Conservation (phyloP, 2,888 invertebrate genomes). For the Crematogaster levior region DNA sequence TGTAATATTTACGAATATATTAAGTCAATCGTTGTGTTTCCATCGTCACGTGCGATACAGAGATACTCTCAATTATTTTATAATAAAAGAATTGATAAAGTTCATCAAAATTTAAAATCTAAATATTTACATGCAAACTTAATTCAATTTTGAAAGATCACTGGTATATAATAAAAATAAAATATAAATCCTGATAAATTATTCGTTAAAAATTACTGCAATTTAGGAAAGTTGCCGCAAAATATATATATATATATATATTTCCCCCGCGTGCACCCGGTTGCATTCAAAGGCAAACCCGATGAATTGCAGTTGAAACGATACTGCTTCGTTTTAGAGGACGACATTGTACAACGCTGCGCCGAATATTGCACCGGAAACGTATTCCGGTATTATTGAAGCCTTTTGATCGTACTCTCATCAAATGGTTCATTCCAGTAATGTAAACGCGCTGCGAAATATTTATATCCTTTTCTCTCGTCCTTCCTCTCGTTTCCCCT, state of each 20-base stretch:
- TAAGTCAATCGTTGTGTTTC: not conserved
- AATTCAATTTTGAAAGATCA: not conserved
- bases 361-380: slow-evolving; percentile 56
- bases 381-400: slow-evolving; percentile 50
- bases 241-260: not conserved
- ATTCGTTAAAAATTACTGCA: not conserved
- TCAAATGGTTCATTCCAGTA: slow-evolving; percentile 41
- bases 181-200: not conserved
- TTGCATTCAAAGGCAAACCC: slow-evolving; percentile 12
- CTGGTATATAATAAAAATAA: not conserved
- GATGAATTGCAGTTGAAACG: slow-evolving; percentile 38
- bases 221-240: slow-evolving; percentile 2
- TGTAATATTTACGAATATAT: not conserved
- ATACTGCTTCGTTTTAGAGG: slow-evolving; percentile 25
- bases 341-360: slow-evolving; percentile 28
- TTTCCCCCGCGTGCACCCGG: not conserved
- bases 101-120: not conserved
- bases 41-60: not conserved
- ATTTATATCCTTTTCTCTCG: not conserved
- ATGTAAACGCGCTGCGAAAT: slow-evolving; percentile 35
- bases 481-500: too few species aligned
- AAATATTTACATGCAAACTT: not conserved
- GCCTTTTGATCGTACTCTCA: slow-evolving; percentile 35
- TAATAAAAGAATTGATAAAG: not conserved
- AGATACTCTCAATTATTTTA: not conserved